Base-by-base conservation (phyloP, 2,888 invertebrate genomes). In the Hymenopus coronatus region DNA sequence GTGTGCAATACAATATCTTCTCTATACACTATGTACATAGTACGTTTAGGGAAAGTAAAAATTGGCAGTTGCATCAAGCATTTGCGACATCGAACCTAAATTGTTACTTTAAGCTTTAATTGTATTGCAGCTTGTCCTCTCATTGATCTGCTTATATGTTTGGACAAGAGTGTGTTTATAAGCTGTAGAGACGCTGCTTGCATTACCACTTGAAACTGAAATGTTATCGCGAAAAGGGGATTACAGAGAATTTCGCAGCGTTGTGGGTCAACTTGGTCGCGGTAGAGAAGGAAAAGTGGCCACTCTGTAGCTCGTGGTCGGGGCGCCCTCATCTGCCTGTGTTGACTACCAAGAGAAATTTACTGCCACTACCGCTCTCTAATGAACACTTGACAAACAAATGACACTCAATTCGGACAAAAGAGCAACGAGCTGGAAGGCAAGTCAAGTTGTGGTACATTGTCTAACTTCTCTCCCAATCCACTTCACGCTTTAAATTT, bases 351-450 rank as follows among this genome's bases (percentile, higher is more conserved):
- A 54, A 27, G 46, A 46, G 46, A 27, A 46, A 85, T 46, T 85
- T 85, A 86, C 70, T 81, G 81, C 30, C 54, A 70, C 54, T 70
- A 70, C 54, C 54, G 54, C 20, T 70, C 54, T 28, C 30, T 28
- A 86, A 86, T 86, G 86, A 86, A 86, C 86, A 81, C 86, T 81
- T 81, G 86, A 86, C 86, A 86, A 86, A 86, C 86, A 86, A 86
- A 86, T 86, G 86, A 86, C 86, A 81, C 81, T 86, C 85, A 28
- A 81, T 81, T 15, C 25, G 15, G 28, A 70, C 86, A 86, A 86
- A 86, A 54, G 86, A 86, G 81, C 54, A 28, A 86, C 81, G 81
- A 27, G 70, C 28, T 20, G 14, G 46, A n/a, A 15, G 84, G 28
- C 33, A n/a, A 86, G 28, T 70, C 81, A 86, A 86, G 28, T 81